Base-by-base conservation (phyloP, 2,888 invertebrate species). In the Ceramica pisi region DNA sequence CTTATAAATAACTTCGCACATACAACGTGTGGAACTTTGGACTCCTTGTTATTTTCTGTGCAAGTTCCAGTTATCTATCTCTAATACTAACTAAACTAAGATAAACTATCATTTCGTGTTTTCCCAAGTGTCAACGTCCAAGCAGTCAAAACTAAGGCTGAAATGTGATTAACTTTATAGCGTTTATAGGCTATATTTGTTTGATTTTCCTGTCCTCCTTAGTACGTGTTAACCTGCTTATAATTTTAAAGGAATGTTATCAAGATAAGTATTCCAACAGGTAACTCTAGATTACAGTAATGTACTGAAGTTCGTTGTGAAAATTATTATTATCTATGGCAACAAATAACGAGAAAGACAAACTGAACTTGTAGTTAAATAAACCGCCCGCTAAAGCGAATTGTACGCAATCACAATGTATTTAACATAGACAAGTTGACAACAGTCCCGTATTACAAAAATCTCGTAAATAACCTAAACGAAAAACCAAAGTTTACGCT, bases 1-100 rank as follows among this genome's bases (percentile, higher is more conserved):
- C 14, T 21, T 66, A 41, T 51, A 61, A 60, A 75, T 60, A 56
- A 50, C 66, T 21, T 38, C 12, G 21, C 66, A 50, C 19, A 19
- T 44, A 48, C n/a, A 12, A n/a, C 31, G 5, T 31, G 5, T 31
- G 31, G 31, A 31, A 31, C 31, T 31, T 10, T 26, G 0, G 0
- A 48, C 5, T 26, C 50, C 12, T 48, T 55, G 21, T n/a, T 63
- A 12, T 71, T 26, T 14, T 0, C 19, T 38, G 4, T 16, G 7
- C 38, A 48, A 26, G 48, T 23, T 65, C 35, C n/a, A 7, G 21
- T 10, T 5, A n/a, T 38, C 31, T 46, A 14, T 41, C 0, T 14
- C 12, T 31, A 31, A 31, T 2, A 31, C 5, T 3, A 31, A 31
- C 31, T 31, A 31, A 31, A 48, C 9, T 23, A 35, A 59, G 35